Conservation (phyloP, 2,113 vertebrate species). For the Corvus hawaiiensis region DNA sequence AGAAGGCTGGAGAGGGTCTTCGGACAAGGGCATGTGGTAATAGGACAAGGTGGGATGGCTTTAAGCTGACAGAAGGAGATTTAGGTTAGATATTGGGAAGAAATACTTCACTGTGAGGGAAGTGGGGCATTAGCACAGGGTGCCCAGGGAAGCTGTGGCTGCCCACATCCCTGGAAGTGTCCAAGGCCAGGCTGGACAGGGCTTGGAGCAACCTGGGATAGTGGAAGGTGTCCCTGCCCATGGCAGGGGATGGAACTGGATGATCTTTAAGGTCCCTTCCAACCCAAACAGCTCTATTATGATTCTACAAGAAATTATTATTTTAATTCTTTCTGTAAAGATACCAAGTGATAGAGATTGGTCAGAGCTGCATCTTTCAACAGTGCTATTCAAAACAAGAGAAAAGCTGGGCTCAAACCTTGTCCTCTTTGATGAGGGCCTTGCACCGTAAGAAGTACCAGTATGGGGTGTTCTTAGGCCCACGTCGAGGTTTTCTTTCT, state of each 20-base stretch:
- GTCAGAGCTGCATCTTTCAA: not conserved
- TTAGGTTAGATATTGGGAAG: not conserved
- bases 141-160: not conserved
- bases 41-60: not conserved
- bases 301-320: not conserved
- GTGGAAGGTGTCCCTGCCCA: not conserved
- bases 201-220: not conserved
- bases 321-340: not conserved
- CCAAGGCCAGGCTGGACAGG: rapidly evolving
- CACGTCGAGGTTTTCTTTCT: not conserved
- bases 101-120: not conserved
- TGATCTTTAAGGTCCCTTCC: not conserved
- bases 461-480: slow-evolving; percentile 78
- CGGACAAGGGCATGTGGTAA: not conserved
- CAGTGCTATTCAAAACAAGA: rapidly evolving
- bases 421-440: slow-evolving; percentile 81
- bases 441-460: slow-evolving; percentile 93
- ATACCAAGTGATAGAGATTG: rapidly evolving
- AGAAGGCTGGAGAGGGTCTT: not conserved
- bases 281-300: not conserved
- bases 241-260: not conserved
- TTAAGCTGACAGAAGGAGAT: not conserved
- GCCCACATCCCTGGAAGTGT: not conserved
- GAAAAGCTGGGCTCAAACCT: slow-evolving; percentile 66
- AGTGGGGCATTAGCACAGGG: not conserved